Evolutionary conservation across 2,113 vertebrate species (phyloP), one percentile per base, ranked within the genome.

Genomic region (Ciconia stormi): DNA sequence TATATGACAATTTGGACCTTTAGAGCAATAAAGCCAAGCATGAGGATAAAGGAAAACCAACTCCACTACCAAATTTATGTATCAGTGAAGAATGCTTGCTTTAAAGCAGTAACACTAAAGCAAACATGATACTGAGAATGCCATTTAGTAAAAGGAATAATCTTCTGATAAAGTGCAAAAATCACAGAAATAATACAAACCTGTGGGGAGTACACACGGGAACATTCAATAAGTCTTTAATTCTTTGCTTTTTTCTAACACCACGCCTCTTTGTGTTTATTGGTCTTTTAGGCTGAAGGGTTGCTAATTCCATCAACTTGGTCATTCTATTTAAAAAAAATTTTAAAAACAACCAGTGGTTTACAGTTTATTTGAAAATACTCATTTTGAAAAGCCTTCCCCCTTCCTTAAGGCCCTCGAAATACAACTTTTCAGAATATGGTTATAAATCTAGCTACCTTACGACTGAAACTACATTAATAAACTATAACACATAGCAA

Each of bases 231-330:
- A 99, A 97, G 95, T 99, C 99, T 97, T 99, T 99, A 98, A 99
- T 98, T 97, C 98, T 99, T 92, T 97, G 98, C 73, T 98, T 99
- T 98, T 99, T 99, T 94, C 99, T 99, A 78, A 98, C 98, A 72
- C 98, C 98, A 82, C 97, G 97, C 6, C 95, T 98, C 97, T 99
- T 99, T 58, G 97, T 94, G 95, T 98, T 98, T 95, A 98, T 98
- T 71, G 98, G 98, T 98, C 99, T 99, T 98, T 99, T 99, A 97
- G 99, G 99, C 62, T 99, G 99, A 98, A 99, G 98, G 70, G 99
- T 99, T 97, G 99, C 98, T 95, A 99, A 97, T 91, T 99, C 99
- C 99, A 99, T 99, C 97, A 99, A 97, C 94, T 99, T 99, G 87
- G 97, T 98, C 97, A 99, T 98, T 98, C 99, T 99, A 22, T 93